Conservation (phyloP, 1,140 invertebrate genomes). For the Drosophila persimilis region DNA sequence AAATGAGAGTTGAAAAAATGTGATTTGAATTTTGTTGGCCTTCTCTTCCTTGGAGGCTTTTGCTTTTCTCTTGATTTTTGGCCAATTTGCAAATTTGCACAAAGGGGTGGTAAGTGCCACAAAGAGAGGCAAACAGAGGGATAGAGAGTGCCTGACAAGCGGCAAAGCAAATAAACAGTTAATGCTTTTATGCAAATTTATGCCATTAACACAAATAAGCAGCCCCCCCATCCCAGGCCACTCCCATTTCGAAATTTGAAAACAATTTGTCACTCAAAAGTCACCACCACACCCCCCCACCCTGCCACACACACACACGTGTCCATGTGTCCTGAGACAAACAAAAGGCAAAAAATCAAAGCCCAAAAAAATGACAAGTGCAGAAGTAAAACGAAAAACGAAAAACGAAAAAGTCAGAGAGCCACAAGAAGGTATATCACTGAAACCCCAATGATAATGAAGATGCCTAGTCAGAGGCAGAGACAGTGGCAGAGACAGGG, state of each 20-base stretch:
- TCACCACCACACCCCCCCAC: conserved; percentile 52
- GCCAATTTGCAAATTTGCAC: conserved; percentile 78
- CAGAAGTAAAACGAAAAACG: conserved; percentile 48
- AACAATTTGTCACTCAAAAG: conserved; percentile 82
- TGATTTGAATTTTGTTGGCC: conserved; percentile 65
- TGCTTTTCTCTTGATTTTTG: conserved; percentile 58
- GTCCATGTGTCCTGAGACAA: conserved; percentile 35
- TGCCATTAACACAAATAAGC: conserved; percentile 81
- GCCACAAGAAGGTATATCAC: conserved; percentile 13
- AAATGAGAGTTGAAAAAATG: conserved; percentile 46
- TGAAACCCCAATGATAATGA: conserved; percentile 64
- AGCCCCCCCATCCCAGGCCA: conserved; percentile 6
- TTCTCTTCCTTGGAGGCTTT: conserved; percentile 7
- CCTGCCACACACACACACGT: conserved; percentile 22
- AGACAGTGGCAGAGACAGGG: too few species aligned
- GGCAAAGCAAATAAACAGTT: conserved; percentile 80
- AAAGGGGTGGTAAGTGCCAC: conserved; percentile 42
- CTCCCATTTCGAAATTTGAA: conserved; percentile 62
- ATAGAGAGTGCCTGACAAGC: conserved; percentile 41
- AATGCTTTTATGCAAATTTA: conserved; percentile 82
- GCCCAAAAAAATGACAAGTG: conserved; percentile 63
- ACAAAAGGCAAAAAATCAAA: conserved; percentile 59
- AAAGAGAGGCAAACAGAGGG: background rate
- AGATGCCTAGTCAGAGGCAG: conserved; percentile 69
- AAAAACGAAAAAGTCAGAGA: background rate